Evolutionary conservation across 2,888 invertebrate genomes (phyloP).

Genomic region (Resseliella maxima): DNA sequence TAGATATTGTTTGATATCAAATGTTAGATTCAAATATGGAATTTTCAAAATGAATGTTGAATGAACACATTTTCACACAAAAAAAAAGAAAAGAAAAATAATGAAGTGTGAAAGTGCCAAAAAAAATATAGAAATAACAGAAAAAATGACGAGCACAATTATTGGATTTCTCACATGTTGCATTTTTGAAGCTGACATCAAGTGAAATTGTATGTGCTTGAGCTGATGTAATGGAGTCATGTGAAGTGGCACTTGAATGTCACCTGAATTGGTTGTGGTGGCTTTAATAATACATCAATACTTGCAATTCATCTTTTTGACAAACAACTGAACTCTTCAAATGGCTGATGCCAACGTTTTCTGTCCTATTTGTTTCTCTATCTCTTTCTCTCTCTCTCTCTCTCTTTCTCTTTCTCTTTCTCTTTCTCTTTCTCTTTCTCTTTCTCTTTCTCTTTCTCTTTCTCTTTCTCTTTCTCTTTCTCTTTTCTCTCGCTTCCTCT

Average conservation of each 20-base stretch:
- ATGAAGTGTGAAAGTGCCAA: slow-evolving; percentile 12
- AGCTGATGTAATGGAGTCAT: slow-evolving; percentile 34
- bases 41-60: neutral
- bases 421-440: too few relatives aligned
- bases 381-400: too few relatives aligned
- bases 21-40: neutral
- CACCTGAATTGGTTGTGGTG: slow-evolving; percentile 16
- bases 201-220: slow-evolving; percentile 13
- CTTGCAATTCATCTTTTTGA: slow-evolving; percentile 11
- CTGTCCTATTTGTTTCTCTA: too few relatives aligned
- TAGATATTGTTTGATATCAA: neutral
- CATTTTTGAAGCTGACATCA: neutral
- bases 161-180: too few relatives aligned
- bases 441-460: too few relatives aligned
- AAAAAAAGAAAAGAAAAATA: neutral
- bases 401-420: too few relatives aligned
- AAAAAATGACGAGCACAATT: too few relatives aligned
- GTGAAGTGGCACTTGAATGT: slow-evolving; percentile 25
- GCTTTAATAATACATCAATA: slow-evolving; percentile 20
- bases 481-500: neutral
- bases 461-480: too few relatives aligned
- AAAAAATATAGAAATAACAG: neutral
- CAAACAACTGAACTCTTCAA: too few relatives aligned
- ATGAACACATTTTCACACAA: neutral
- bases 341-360: too few relatives aligned